Evolutionary conservation across 2,113 vertebrate species (phyloP), one percentile per base, ranked within the genome.

Genomic region (Pogona vitticeps): DNA sequence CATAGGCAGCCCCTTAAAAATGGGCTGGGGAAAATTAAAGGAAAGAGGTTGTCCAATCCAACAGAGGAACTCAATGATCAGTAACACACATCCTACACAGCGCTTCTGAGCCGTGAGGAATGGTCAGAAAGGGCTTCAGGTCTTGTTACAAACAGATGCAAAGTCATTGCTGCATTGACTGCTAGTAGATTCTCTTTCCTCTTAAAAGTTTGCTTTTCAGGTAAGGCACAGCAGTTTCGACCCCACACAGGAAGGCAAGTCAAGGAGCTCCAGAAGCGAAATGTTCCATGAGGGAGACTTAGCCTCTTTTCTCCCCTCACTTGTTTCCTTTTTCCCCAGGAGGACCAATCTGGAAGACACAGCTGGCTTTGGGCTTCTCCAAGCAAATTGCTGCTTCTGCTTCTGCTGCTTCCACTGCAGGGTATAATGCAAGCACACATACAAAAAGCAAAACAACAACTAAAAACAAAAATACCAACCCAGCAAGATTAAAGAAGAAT

Each of bases 291-390:
- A 5, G 75, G 86, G 36, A 31, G 65, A 83, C 68, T 26, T 13
- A 15, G 61, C 81, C 72, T 87, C 82, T 18, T 75, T 2, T 18
- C 52, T 90, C 77, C 76, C 89, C 83, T 92, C 89, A 90, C 89
- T 78, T 76, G 59, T 95, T 93, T 94, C 93, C 85, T 89, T 86
- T 88, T 88, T 83, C 10, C 91, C 40, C 56, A 84, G 70, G 82
- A 82, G 85, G 91, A 81, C 23, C 61, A 52, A 28, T 81, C 61
- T 90, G 89, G 89, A 93, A 94, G 91, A 67, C 38, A 72, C 87
- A 92, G 89, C 86, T 89, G 90, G 92, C 76, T 79, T 9, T 8
- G 3, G 82, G 18, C 26, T 68, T 12, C 71, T 52, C 0, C 2
- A 36, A 80, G 40, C 46, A 59, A 17, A 26, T 36, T 0, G 38